Conservation (phyloP, 53 echinoderm and acorn worm genomes). For the Patiria pectinifera region DNA sequence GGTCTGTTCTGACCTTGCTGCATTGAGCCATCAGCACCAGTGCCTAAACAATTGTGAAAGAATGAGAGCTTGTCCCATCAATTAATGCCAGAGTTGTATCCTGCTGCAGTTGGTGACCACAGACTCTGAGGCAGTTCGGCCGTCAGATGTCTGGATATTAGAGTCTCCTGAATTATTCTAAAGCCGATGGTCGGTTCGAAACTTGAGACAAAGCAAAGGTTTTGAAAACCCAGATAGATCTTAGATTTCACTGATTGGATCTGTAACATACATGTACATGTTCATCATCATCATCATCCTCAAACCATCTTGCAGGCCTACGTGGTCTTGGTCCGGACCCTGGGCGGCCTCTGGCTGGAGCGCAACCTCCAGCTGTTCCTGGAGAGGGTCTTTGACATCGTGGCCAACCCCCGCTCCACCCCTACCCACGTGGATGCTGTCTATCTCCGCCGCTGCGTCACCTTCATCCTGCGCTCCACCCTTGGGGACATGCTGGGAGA, state of each 20-base stretch:
- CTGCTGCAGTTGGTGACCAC: no score
- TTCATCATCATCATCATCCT: neutral
- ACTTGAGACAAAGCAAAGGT: no score
- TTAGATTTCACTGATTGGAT: neutral
- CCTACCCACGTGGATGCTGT: slow-evolving; percentile 98
- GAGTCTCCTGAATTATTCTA: no score
- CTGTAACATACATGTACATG: neutral
- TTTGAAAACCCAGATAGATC: no score
- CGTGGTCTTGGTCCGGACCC: slow-evolving; percentile 83
- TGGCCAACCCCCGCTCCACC: slow-evolving; percentile 91
- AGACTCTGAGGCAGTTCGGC: no score
- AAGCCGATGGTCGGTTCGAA: no score
- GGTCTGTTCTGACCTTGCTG: no score
- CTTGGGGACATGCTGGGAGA: slow-evolving; percentile 97
- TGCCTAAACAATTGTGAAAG: no score
- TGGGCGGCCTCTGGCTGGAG: slow-evolving; percentile 97
- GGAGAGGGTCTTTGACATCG: slow-evolving; percentile 81
- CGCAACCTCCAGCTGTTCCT: slow-evolving; percentile 91
- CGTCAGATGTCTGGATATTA: no score
- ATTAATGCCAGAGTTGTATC: no score
- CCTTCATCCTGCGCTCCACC: slow-evolving; percentile 88
- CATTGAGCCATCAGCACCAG: no score
- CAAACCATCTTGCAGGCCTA: slow-evolving; percentile 74
- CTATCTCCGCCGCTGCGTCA: slow-evolving; percentile 90
- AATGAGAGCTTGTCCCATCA: no score